Evolutionary conservation across 2,113 vertebrate genomes (phyloP).

Genomic region (Laticauda colubrina): DNA sequence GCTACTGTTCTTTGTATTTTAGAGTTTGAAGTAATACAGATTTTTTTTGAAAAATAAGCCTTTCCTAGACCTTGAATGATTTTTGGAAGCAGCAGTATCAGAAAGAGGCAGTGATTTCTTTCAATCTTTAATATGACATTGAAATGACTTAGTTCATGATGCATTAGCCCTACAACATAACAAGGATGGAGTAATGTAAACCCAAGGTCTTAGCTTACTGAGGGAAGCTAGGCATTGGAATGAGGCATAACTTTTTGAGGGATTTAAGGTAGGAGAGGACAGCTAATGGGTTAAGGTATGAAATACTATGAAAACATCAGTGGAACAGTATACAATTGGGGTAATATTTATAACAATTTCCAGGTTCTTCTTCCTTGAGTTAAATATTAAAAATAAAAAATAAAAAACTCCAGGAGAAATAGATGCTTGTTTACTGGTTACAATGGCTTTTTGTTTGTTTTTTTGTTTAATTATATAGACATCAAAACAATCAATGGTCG

Average conservation of each 20-base stretch:
- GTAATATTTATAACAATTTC: background rate
- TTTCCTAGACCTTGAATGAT: constrained; percentile 20
- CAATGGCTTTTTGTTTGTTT: background rate
- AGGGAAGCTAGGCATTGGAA: background rate
- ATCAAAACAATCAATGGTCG: background rate
- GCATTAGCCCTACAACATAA: constrained; percentile 2
- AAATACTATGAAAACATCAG: constrained; percentile 32
- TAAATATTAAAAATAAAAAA: background rate
- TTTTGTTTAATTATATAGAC: background rate
- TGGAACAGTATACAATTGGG: background rate
- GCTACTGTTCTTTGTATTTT: constrained; percentile 68
- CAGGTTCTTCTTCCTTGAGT: background rate
- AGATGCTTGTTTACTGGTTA: background rate
- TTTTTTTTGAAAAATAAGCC: constrained; percentile 42
- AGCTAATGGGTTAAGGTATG: constrained; percentile 29
- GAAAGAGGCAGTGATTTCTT: constrained; percentile 31
- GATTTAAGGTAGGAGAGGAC: background rate
- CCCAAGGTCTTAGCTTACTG: background rate
- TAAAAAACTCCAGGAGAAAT: background rate
- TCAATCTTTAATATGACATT: constrained; percentile 16
- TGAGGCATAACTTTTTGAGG: constrained; percentile 10
- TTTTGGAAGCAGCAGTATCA: constrained; percentile 22
- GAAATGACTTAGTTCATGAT: background rate
- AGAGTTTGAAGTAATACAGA: constrained; percentile 63
- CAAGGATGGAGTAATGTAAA: background rate